Conservation (phyloP, 2,113 vertebrate species). For the Campylorhamphus procurvoides region DNA sequence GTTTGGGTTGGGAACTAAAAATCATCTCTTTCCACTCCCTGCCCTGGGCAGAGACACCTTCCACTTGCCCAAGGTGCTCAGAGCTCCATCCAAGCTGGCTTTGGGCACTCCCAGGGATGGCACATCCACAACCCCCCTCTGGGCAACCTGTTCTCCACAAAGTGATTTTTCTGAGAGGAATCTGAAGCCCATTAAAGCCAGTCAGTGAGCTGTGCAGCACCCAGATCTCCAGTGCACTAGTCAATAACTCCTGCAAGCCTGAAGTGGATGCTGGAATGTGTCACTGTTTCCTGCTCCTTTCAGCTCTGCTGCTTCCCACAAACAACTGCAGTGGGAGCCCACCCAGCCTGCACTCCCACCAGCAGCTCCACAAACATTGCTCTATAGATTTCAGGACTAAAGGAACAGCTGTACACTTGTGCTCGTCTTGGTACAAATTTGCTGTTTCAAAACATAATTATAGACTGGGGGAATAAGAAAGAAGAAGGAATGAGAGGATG, state of each 20-base stretch:
- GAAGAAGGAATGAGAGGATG: neutral
- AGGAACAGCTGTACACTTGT: constrained; percentile 18
- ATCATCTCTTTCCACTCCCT: neutral
- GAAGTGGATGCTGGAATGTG: neutral
- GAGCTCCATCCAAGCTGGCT: neutral
- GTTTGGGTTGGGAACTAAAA: neutral
- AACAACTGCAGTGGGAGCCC: neutral
- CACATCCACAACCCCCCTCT: neutral
- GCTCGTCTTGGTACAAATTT: neutral
- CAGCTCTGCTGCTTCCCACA: neutral
- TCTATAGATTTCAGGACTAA: neutral
- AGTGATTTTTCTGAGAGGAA: neutral
- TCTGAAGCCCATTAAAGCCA: fast-evolving
- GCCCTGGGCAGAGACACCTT: neutral
- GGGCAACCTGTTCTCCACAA: neutral
- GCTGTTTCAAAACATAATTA: constrained; percentile 29
- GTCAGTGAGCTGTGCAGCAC: neutral
- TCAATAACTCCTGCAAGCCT: neutral
- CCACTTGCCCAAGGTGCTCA: fast-evolving
- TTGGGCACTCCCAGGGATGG: neutral
- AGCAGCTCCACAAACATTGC: neutral
- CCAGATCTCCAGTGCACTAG: neutral
- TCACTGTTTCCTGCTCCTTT: neutral
- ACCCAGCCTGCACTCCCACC: neutral
- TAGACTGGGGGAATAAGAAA: neutral